Evolutionary conservation across 2,888 invertebrate species (phyloP).

Genomic region (Drosophila barbarae): DNA sequence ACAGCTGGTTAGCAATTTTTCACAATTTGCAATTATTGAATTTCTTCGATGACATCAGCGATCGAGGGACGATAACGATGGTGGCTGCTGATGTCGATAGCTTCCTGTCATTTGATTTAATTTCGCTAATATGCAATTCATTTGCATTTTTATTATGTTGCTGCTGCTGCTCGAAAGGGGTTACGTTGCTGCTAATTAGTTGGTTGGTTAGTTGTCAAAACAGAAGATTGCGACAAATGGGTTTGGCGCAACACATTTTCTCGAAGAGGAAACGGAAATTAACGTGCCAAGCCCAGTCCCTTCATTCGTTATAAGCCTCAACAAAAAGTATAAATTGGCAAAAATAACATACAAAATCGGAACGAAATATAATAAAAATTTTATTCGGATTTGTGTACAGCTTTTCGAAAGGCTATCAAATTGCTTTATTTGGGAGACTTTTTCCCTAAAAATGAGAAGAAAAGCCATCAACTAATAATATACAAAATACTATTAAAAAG

Average conservation of each 20-base stretch:
- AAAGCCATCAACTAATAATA: not conserved
- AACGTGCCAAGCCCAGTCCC: not conserved
- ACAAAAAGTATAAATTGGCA: not conserved
- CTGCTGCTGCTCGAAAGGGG: constrained; percentile 8
- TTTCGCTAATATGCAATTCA: constrained; percentile 61
- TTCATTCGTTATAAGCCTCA: not conserved
- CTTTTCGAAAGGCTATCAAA: not conserved
- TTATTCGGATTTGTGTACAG: not conserved
- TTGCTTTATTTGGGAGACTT: not conserved
- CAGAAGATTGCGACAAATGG: constrained; percentile 12
- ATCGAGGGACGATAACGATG: constrained; percentile 23
- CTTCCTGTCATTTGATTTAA: constrained; percentile 59
- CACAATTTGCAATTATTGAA: constrained; percentile 68
- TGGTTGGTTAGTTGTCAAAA: constrained; percentile 19
- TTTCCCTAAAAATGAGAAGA: not conserved
- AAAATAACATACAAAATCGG: not conserved
- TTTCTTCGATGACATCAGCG: constrained; percentile 67
- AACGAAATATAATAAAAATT: not conserved
- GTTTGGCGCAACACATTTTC: constrained; percentile 8
- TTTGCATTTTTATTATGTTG: constrained; percentile 50
- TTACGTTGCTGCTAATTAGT: constrained; percentile 9
- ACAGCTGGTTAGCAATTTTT: constrained; percentile 53
- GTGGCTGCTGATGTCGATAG: constrained; percentile 31
- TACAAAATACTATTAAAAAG: constrained; percentile 3
- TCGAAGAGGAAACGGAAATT: constrained; percentile 1